Evolutionary conservation across 1,140 invertebrate genomes (phyloP), one percentile per base, ranked within the genome.

Genomic region (Papilio machaon): DNA sequence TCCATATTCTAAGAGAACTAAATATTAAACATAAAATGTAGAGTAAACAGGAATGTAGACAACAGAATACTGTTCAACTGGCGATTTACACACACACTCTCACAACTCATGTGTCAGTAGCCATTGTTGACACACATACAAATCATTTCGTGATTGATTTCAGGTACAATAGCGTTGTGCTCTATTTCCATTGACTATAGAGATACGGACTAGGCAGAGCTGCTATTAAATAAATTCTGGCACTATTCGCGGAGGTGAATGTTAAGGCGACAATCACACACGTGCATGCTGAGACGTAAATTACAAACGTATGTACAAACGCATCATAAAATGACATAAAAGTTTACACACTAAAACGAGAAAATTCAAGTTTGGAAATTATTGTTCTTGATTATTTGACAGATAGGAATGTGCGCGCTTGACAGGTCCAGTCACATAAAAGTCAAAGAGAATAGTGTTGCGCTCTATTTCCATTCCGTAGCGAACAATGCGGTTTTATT

Each of bases 71-170:
- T 54, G 52, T 54, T 54, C 30, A 1, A 60, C 58, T 23, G 19
- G 19, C 19, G 3, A 30, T 19, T 64, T 23, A 43, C 64, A 35
- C 64, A 35, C 23, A 35, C 13, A 15, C 7, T 11, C 60, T 30
- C 9, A 64, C 60, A 64, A 64, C 19, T 23, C 23, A 13, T 70
- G 13, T 13, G 23, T 4, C 60, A 64, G 19, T 30, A 23, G 60
- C 60, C 60, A 38, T 17, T 35, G 4, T 70, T 35, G 64, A 35
- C 64, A 70, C 64, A 70, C 64, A 70, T 70, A 70, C 64, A 70
- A 70, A 70, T 70, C 64, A 70, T 35, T 70, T 35, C 30, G 64
- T 70, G 64, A 70, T 70, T 70, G 64, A 70, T 70, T 70, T 70
- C 64, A 70, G 23, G 64, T 70, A 35, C 23, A 30, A 23, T 11